Percentiles rank a stretch among this genome's conserved stretches.
phyloP scores from a whole-genome alignment of 2,888 invertebrate genomes.

The Synergus umbraculus region DNA sequence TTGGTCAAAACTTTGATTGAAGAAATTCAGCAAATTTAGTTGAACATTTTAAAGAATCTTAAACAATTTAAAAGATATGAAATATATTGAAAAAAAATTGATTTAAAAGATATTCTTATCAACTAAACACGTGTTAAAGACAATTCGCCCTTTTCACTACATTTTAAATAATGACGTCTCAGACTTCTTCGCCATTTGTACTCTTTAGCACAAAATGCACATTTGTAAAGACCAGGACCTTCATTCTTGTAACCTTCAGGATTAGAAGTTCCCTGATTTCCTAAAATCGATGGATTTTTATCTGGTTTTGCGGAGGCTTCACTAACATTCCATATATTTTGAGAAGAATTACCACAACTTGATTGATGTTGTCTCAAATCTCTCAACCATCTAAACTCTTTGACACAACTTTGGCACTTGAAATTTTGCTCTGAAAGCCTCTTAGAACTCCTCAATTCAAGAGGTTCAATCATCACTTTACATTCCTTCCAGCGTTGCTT shows the following conservation, averaged over 20 bases:
- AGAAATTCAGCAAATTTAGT: no score
- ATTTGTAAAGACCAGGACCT: constrained; percentile 54
- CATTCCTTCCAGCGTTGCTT: constrained; percentile 35
- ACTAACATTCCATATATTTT: constrained; percentile 31
- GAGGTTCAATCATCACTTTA: constrained; percentile 30
- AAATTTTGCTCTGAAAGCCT: constrained; percentile 53
- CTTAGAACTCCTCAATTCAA: background rate
- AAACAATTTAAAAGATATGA: background rate
- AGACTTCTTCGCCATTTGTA: constrained; percentile 63
- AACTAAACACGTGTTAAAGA: background rate
- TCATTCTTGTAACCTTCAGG: constrained; percentile 51
- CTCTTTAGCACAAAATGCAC: constrained; percentile 56
- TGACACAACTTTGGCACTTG: constrained; percentile 73
- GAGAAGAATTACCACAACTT: constrained; percentile 68
- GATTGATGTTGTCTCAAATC: constrained; percentile 76
- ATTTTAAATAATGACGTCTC: constrained; percentile 54
- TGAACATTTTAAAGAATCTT: background rate
- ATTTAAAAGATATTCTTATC: background rate
- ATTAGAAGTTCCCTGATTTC: constrained; percentile 72
- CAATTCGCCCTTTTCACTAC: constrained; percentile 13
- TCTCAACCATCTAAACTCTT: constrained; percentile 74
- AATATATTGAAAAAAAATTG: no score
- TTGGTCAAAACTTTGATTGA: no score
- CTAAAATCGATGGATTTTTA: constrained; percentile 76
- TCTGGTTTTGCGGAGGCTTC: constrained; percentile 65